These are phyloP conservation scores for Phocides pigmalion DNA, from an alignment of 1,140 invertebrate genomes.

Conservation along the genomic window DNA sequence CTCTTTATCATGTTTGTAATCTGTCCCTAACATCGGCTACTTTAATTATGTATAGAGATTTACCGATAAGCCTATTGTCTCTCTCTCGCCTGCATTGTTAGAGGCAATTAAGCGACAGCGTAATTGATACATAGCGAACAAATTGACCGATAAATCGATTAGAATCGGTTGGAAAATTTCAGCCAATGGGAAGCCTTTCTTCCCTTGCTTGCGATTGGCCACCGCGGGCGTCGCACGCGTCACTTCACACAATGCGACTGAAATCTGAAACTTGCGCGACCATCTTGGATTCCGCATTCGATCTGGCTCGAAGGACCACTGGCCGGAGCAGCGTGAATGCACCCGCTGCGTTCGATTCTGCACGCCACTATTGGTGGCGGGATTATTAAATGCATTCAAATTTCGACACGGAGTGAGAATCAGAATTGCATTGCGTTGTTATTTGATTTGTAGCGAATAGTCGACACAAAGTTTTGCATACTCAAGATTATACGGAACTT, in stretches of 20 bases:
- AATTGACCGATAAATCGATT: conserved; percentile 64
- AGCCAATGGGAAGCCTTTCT: conserved; percentile 44
- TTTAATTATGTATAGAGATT: conserved; percentile 28
- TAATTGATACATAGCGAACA: conserved; percentile 63
- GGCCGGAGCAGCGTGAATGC: conserved; percentile 1
- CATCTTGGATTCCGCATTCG: conserved; percentile 59
- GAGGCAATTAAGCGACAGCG: conserved; percentile 49
- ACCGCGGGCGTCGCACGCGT: conserved; percentile 40
- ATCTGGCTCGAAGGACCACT: conserved; percentile 38
- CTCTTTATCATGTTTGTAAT: conserved; percentile 11
- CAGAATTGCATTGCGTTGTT: background rate
- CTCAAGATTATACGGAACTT: background rate
- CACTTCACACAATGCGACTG: conserved; percentile 56
- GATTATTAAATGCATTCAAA: conserved; percentile 15
- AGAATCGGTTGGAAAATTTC: conserved; percentile 45
- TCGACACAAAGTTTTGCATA: background rate
- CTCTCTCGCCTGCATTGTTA: conserved; percentile 35
- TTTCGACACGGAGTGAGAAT: conserved; percentile 4
- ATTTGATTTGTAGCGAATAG: background rate
- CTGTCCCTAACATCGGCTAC: conserved; percentile 28
- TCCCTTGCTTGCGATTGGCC: conserved; percentile 37
- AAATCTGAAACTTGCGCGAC: conserved; percentile 54
- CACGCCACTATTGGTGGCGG: conserved; percentile 13
- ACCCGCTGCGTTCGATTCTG: conserved; percentile 4
- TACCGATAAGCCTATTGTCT: conserved; percentile 29